Conservation (phyloP, 2,888 invertebrate species). For the Plusia festucae region DNA sequence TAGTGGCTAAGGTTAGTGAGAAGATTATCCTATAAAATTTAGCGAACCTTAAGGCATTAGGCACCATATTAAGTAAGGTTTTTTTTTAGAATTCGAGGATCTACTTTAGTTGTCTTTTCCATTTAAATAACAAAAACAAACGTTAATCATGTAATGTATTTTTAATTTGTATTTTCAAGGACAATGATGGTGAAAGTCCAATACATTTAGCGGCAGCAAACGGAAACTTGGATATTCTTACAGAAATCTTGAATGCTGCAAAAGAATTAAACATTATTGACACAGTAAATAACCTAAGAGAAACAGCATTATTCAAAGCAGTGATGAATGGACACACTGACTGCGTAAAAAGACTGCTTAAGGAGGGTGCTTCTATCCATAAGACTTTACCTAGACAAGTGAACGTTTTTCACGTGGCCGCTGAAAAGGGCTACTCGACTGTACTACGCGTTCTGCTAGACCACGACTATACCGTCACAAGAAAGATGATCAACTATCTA, state of each 20-base stretch:
- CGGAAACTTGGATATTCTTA: slow-evolving; percentile 72
- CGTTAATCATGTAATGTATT: too few species aligned
- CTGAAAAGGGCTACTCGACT: slow-evolving; percentile 80
- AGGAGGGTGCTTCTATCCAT: slow-evolving; percentile 75
- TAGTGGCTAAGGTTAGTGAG: slow-evolving; percentile 59
- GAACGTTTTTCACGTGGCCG: slow-evolving; percentile 79
- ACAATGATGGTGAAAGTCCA: slow-evolving; percentile 70
- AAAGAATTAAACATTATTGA: slow-evolving; percentile 57
- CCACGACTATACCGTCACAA: slow-evolving; percentile 69
- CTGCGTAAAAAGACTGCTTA: slow-evolving; percentile 75
- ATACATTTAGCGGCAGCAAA: slow-evolving; percentile 75
- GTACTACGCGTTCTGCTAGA: slow-evolving; percentile 84
- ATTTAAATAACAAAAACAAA: too few species aligned
- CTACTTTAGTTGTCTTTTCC: too few species aligned
- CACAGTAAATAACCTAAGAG: slow-evolving; percentile 68
- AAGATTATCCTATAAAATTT: background rate
- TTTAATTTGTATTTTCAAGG: slow-evolving; percentile 56
- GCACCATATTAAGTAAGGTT: too few species aligned
- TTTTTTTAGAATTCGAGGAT: too few species aligned
- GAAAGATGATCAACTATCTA: slow-evolving; percentile 67
- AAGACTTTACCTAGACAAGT: slow-evolving; percentile 64
- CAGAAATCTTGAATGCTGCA: slow-evolving; percentile 70
- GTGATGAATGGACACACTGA: slow-evolving; percentile 72
- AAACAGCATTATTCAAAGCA: slow-evolving; percentile 81
- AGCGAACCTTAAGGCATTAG: background rate